Base-by-base conservation (phyloP, 2,797 vertebrate genomes). In the Notamacropus eugenii region DNA sequence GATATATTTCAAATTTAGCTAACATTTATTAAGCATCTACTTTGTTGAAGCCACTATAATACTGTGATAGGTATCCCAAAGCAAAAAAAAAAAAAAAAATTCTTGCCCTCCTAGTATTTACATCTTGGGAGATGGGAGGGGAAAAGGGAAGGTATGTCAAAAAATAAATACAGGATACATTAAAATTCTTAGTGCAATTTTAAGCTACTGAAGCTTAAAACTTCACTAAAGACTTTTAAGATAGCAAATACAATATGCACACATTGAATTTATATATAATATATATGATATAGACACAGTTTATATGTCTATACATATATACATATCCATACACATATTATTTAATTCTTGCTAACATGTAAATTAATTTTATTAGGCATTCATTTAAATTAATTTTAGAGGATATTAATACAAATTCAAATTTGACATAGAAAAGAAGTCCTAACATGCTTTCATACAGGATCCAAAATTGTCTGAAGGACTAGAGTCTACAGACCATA, bases 391-490 rank as follows among this genome's bases (percentile, higher is more conserved):
- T 87, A 24, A 87, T 46, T 87, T 87, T 82, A 46, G 19, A 6
- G 22, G n/a, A 93, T 91, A 93, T 92, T 93, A 95, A 94, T 55
- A 0, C 6, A 95, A 95, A 94, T 92, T 93, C 6, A 94, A 95
- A 62, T 91, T 6, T 58, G 1, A 46, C 74, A 82, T 82, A 50
- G 40, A 11, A 46, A 74, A 27, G 0, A 46, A 87, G 4, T 46
- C 8, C 74, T 50, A 87, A 27, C 22, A 12, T 14, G 11, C 16
- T 87, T 50, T 50, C 50, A 40, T 46, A 87, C 9, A 5, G 24
- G 22, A 87, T 50, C 22, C 74, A 87, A 87, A 87, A 28, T 10
- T 46, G 2, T 27, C 74, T 27, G 40, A 82, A 82, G 40, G 19
- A 82, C 74, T 27, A 87, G 1, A 46, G 74, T 27, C 22, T 24